Evolutionary conservation across 2,888 invertebrate genomes (phyloP), one percentile per base, ranked within the genome.

Genomic region (Sphinx pinastri): DNA sequence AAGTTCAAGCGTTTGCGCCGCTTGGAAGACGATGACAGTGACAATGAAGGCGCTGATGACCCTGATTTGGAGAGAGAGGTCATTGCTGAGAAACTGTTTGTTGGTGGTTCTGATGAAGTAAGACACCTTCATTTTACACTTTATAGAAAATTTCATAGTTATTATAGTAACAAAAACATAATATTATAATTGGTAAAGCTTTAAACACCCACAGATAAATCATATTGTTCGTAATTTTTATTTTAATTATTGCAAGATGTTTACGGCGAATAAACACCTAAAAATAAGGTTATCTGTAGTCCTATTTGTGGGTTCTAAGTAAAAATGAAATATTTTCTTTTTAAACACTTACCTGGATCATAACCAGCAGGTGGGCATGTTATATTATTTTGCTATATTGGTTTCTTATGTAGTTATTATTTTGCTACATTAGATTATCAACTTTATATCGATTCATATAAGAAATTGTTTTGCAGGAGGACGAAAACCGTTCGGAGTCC

Each of bases 11-110:
- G 98, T 72, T 93, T 98, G 73, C 95, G 97, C 74, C 95, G 97
- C 49, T 95, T 98, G 76, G 97, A 97, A 86, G 98, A 98, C 89
- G 98, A 98, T 85, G 98, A 99, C 84, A 98, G 98, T 83, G 98
- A 98, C 79, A 97, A 97, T 78, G 98, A 98, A 82, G 97, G 97
- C 66, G 96, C 96, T 72, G 96, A 96, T 83, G 97, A 97, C 78
- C 96, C 97, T 69, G 96, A 96, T 45, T 95, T 97, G 79, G 98
- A 97, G 74, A 94, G 98, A 74, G 98, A 98, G 83, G 97, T 97
- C 12, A 98, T 98, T 79, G 98, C 98, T 1, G 98, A 97, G 86
- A 97, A 98, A 84, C 92, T 98, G 11, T 98, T 98, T 89, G 97
- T 97, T 77, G 95, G 95, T 45, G 97, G 96, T 66, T 97, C 98